Conservation (phyloP, 2,797 vertebrate species). For the Steatocranus sp. region DNA sequence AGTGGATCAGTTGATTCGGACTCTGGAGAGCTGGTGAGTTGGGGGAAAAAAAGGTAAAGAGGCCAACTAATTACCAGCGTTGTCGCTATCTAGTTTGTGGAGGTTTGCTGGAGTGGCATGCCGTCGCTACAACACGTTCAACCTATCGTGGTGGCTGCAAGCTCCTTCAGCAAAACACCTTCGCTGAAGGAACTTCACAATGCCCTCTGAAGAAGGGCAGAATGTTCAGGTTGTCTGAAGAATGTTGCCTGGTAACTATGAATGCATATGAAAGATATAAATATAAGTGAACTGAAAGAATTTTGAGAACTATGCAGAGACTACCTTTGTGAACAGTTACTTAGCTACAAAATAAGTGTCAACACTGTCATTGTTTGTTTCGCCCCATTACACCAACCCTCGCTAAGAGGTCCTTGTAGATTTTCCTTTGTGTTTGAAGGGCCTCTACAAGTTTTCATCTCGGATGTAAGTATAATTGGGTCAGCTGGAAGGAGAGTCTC, state of each 20-base stretch:
- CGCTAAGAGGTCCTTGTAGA: neutral
- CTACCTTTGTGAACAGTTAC: neutral
- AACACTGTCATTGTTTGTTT: neutral
- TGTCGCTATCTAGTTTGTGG: conserved; percentile 17
- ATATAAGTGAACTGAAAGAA: neutral
- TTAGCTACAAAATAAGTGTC: conserved; percentile 4
- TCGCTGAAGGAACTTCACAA: neutral
- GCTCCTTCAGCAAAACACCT: conserved; percentile 27
- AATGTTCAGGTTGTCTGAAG: too few relatives aligned
- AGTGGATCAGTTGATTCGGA: conserved; percentile 20
- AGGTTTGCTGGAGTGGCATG: conserved; percentile 34
- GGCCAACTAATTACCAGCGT: conserved; percentile 34
- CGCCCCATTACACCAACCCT: neutral
- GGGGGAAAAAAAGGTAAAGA: conserved; percentile 18
- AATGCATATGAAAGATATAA: neutral
- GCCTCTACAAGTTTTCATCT: neutral
- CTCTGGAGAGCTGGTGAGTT: conserved; percentile 16
- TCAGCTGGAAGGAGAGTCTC: neutral
- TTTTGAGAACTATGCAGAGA: neutral
- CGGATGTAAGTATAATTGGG: neutral
- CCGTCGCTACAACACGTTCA: neutral
- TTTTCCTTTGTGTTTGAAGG: neutral
- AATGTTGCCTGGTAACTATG: conserved; percentile 14
- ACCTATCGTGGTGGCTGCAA: neutral
- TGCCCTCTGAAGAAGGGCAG: neutral